Evolutionary conservation across 53 echinoderm and acorn worm species (phyloP).

Genomic region (Hippasteria phrygiana): DNA sequence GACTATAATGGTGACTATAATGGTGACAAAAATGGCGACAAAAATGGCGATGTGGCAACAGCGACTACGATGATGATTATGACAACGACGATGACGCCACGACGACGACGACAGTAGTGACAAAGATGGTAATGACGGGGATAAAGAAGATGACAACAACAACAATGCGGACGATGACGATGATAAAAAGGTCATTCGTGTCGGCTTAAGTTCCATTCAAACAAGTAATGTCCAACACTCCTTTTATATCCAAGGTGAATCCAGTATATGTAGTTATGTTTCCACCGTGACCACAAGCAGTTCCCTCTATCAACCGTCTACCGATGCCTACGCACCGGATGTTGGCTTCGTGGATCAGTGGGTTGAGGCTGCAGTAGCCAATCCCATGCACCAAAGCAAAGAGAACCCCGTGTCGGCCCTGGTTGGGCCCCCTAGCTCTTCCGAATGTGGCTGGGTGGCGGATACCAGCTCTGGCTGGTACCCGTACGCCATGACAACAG

Average conservation of each 20-base stretch:
- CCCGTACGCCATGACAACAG: constrained; percentile 32
- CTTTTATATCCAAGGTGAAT: no score
- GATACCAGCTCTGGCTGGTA: constrained; percentile 62
- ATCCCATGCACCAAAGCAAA: constrained; percentile 73
- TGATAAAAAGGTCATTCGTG: no score
- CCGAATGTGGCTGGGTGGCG: constrained; percentile 5
- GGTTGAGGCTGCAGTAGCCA: constrained; percentile 78
- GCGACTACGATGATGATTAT: no score
- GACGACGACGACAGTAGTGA: no score
- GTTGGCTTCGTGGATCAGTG: constrained; percentile 85
- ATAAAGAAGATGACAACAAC: no score
- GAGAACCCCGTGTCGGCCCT: constrained; percentile 68
- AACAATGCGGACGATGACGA: no score
- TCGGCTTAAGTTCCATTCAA: no score
- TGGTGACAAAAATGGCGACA: no score
- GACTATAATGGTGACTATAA: no score
- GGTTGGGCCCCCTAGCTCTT: constrained; percentile 62
- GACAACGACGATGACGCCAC: no score
- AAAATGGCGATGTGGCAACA: no score
- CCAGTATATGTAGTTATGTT: constrained; percentile 80
- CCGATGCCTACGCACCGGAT: background rate
- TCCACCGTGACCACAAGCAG: background rate
- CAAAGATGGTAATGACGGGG: no score
- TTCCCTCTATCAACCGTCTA: background rate
- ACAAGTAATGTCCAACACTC: background rate